Evolutionary conservation across 2,797 vertebrate species (phyloP).

Genomic region (Spea hammondii): DNA sequence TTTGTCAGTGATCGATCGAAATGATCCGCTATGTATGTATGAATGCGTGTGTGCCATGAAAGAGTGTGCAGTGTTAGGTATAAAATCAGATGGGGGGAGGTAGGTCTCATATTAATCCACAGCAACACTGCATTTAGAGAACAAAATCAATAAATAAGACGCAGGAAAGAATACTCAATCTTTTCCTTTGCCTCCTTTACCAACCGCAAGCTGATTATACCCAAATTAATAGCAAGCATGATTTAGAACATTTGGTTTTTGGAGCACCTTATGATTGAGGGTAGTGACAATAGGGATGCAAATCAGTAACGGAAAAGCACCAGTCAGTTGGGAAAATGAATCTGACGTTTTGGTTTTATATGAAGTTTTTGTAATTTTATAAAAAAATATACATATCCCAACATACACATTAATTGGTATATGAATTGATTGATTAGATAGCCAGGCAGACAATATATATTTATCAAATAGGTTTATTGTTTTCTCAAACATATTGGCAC

Average conservation of each 20-base stretch:
- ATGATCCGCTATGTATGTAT: slow-evolving; percentile 61
- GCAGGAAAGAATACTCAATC: slow-evolving; percentile 63
- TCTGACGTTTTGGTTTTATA: slow-evolving; percentile 55
- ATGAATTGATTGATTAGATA: background rate
- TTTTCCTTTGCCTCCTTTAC: slow-evolving; percentile 38
- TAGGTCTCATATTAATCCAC: slow-evolving; percentile 65
- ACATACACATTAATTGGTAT: background rate
- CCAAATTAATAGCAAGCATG: slow-evolving; percentile 59
- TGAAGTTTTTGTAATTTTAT: background rate
- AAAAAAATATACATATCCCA: background rate
- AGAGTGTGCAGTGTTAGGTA: slow-evolving; percentile 26
- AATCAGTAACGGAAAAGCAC: slow-evolving; percentile 75
- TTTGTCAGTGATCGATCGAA: slow-evolving; percentile 87
- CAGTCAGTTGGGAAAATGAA: slow-evolving; percentile 70
- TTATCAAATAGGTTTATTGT: too few species aligned
- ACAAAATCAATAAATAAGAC: slow-evolving; percentile 46
- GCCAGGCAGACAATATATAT: background rate
- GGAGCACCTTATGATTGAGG: slow-evolving; percentile 66
- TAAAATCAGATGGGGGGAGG: slow-evolving; percentile 28
- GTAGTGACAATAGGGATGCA: slow-evolving; percentile 70
- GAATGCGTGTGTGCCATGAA: slow-evolving; percentile 32
- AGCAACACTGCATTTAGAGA: slow-evolving; percentile 62
- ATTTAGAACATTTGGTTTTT: slow-evolving; percentile 71
- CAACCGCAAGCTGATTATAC: slow-evolving; percentile 64
- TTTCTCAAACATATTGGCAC: too few species aligned